Base-by-base conservation (phyloP, 2,113 vertebrate genomes). In the Variabilichromis moorii region DNA sequence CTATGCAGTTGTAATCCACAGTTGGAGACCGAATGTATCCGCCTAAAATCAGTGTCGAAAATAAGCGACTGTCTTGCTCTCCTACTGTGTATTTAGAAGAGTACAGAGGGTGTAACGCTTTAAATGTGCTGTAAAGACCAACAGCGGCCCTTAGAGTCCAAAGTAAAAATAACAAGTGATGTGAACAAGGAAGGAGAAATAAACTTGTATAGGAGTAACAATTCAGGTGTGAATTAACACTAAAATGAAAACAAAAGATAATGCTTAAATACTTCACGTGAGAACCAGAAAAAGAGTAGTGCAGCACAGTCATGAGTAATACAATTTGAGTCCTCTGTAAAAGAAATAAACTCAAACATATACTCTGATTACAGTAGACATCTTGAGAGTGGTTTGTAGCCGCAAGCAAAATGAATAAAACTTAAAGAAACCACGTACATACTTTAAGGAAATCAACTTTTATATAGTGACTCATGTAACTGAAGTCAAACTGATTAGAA, bases 61-160 rank as follows among this genome's bases (percentile, higher is more conserved):
- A 89, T 35, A 24, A 16, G 66, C 19, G 57, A 87, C 8, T 28
- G 66, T 9, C 54, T 50, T 76, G 28, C 78, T 37, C 13, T 82
- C 45, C 17, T 7, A 24, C 66, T 42, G 2, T n/a, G 5, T 47
- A 91, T 63, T 61, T 9, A 51, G n/a, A 66, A 2, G 21, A 61
- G 40, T 4, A 37, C 9, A 33, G n/a, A 61, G 53, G 80, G 63
- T 16, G 86, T 79, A 33, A 73, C 1, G 14, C 21, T 6, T 71
- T 11, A 28, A 1, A 66, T 54, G 9, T 16, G 33, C 24, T 83
- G 7, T 17, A 7, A 88, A 90, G 90, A 82, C 45, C 84, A 91
- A 95, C 91, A 95, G 94, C 93, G 94, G 87, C 92, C 82, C 94
- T 86, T 40, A 81, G 59, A 92, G 94, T 89, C 17, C 26, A 8